Evolutionary conservation across 2,888 invertebrate species (phyloP).

Genomic region (Stratiomys singularior): DNA sequence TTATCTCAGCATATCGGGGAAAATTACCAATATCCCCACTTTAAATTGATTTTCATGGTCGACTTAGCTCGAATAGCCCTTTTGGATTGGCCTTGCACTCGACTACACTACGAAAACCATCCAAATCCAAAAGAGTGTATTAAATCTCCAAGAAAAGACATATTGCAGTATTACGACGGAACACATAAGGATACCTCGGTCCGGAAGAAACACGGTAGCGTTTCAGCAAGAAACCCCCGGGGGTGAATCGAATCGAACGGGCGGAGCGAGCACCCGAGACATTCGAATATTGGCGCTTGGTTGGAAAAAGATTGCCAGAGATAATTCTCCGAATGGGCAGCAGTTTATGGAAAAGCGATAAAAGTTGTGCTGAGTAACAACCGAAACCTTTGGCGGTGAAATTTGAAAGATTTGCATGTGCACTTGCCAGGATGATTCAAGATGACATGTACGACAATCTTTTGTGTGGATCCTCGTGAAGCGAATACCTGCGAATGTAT

Average conservation of each 20-base stretch:
- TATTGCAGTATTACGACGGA: slow-evolving; percentile 29
- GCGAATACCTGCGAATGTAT: too few relatives aligned
- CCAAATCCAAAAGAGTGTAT: slow-evolving; percentile 32
- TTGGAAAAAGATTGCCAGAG: background rate
- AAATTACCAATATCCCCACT: slow-evolving; percentile 35
- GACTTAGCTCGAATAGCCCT: slow-evolving; percentile 28
- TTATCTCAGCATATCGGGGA: slow-evolving; percentile 9
- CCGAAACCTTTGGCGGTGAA: background rate
- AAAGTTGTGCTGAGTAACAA: background rate
- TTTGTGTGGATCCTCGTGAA: too few relatives aligned
- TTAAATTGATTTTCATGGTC: slow-evolving; percentile 38
- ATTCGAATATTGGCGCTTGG: background rate
- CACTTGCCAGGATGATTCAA: too few relatives aligned
- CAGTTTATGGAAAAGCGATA: slow-evolving; percentile 17
- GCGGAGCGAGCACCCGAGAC: background rate
- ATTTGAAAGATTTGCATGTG: too few relatives aligned
- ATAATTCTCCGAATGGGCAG: background rate
- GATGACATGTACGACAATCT: too few relatives aligned
- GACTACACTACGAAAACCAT: slow-evolving; percentile 17
- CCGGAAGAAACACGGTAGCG: background rate
- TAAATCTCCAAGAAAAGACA: slow-evolving; percentile 38
- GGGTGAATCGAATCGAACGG: background rate
- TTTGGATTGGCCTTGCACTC: slow-evolving; percentile 27
- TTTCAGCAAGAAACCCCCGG: background rate
- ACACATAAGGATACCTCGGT: background rate